These are phyloP conservation scores for Zophobas morio DNA, from an alignment of 1,140 invertebrate genomes.

Conservation along the genomic window DNA sequence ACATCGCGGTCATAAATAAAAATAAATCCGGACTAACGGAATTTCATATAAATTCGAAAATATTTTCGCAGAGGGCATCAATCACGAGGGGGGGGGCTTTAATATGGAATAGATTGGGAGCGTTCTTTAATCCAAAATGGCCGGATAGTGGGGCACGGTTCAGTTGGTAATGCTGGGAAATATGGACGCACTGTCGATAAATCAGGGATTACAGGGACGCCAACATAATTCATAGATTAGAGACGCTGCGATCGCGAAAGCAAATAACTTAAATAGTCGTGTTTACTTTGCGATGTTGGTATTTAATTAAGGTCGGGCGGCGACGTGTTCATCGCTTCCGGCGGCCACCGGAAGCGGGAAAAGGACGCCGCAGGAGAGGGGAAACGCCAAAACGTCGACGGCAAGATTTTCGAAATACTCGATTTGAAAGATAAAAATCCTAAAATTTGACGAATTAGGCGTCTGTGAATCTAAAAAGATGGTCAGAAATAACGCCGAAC, in stretches of 20 bases:
- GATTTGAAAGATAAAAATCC: no score
- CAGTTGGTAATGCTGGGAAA: slow-evolving; percentile 39
- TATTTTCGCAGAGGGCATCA: slow-evolving; percentile 52
- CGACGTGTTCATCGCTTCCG: slow-evolving; percentile 37
- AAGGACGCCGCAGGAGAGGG: no score
- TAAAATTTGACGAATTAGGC: no score
- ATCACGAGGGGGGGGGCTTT: slow-evolving; percentile 56
- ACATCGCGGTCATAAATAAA: slow-evolving; percentile 57
- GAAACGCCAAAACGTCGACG: no score
- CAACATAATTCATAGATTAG: slow-evolving; percentile 65
- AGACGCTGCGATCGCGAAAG: slow-evolving; percentile 56
- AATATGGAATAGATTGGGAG: slow-evolving; percentile 52
- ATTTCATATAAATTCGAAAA: slow-evolving; percentile 51
- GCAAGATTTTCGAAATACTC: no score
- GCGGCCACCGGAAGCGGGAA: background rate
- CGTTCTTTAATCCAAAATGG: slow-evolving; percentile 41
- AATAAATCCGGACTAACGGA: slow-evolving; percentile 58
- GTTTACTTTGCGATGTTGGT: slow-evolving; percentile 61
- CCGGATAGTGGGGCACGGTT: slow-evolving; percentile 29
- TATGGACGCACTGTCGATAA: slow-evolving; percentile 59
- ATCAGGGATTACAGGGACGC: slow-evolving; percentile 63
- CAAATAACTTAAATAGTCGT: slow-evolving; percentile 64
- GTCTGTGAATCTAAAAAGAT: no score
- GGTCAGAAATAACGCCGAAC: no score
- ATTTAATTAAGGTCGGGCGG: slow-evolving; percentile 59